Base-by-base conservation (phyloP, 2,113 vertebrate genomes). In the Lamprologus ornatipinnis region DNA sequence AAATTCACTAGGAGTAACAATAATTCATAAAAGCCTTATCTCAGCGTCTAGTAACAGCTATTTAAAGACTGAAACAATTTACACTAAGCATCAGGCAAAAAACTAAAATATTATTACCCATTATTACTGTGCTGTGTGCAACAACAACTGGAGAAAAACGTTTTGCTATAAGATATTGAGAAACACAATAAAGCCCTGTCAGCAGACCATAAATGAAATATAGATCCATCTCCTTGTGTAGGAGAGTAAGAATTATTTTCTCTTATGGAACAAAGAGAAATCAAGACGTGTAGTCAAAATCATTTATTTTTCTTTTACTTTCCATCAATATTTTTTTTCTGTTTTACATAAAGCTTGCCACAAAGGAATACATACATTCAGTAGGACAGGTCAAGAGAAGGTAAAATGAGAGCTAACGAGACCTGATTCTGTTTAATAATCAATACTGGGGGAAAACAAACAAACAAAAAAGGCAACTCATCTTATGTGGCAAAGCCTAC, bases 301-400 rank as follows among this genome's bases (percentile, higher is more conserved):
- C 10, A 1, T 94, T 94, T 94, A 94, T 94, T 94, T 91, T 89
- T 6, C 35, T 87, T 88, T 75, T 53, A 85, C 21, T 85, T 89
- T 57, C 15, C 45, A 85, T 87, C 45, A 81, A 54, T 87, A 60
- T 83, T 80, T 7, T 85, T 85, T 81, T 87, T 83, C 26, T 33
- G 87, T 23, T 88, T 85, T 79, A 91, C 89, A 93, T 82, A 93
- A 95, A 95, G 91, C 90, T 92, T 3, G 63, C 90, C 84, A 94
- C 88, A 91, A 89, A 94, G 85, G 85, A 82, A 82, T 58, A 90
- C 79, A 58, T 94, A 93, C 94, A 95, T 96, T 96, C 95, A 93
- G 79, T 85, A 87, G 33, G 86, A 35, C 37, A 91, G 86, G 85
- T 93, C 26, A 80, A 81, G 68, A 78, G 26, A 86, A 60, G 35